These are phyloP conservation scores for Microplitis mediator DNA, from an alignment of 1,140 invertebrate species.

Conservation along the genomic window DNA sequence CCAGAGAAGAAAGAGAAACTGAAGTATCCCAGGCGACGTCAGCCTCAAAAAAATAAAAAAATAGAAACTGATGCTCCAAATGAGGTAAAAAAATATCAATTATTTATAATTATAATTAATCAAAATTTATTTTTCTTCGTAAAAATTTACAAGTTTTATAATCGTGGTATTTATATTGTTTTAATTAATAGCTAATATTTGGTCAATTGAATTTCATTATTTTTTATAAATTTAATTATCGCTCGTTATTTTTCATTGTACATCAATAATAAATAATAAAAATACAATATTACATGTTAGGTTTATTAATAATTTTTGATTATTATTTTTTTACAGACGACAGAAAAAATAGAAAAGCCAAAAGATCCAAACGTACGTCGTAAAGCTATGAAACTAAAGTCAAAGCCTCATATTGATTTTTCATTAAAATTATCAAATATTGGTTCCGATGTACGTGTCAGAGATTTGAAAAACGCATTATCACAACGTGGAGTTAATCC, in stretches of 20 bases:
- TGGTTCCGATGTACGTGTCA: slow-evolving; percentile 65
- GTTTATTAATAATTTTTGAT: not conserved
- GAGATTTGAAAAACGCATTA: slow-evolving; percentile 71
- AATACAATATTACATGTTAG: too few relatives aligned
- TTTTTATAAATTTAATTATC: not conserved
- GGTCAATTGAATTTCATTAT: not conserved
- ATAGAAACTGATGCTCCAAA: not conserved
- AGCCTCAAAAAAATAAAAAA: not conserved
- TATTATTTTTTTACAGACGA: slow-evolving; percentile 17
- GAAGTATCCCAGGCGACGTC: not conserved
- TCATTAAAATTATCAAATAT: slow-evolving; percentile 70
- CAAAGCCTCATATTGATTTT: slow-evolving; percentile 59
- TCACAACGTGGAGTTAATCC: slow-evolving; percentile 69
- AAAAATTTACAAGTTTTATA: not conserved
- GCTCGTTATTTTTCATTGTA: not conserved
- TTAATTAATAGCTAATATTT: not conserved
- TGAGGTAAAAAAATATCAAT: not conserved
- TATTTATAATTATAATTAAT: not conserved
- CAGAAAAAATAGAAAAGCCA: slow-evolving; percentile 30
- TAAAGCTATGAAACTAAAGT: slow-evolving; percentile 28
- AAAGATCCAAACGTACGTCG: slow-evolving; percentile 35
- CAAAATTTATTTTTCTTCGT: not conserved
- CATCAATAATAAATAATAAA: not conserved
- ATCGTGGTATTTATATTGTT: slow-evolving; percentile 1
- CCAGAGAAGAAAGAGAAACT: not conserved